These are phyloP conservation scores for Amazona vittata DNA, from an alignment of 2,113 vertebrate genomes.

Conservation along the genomic window DNA sequence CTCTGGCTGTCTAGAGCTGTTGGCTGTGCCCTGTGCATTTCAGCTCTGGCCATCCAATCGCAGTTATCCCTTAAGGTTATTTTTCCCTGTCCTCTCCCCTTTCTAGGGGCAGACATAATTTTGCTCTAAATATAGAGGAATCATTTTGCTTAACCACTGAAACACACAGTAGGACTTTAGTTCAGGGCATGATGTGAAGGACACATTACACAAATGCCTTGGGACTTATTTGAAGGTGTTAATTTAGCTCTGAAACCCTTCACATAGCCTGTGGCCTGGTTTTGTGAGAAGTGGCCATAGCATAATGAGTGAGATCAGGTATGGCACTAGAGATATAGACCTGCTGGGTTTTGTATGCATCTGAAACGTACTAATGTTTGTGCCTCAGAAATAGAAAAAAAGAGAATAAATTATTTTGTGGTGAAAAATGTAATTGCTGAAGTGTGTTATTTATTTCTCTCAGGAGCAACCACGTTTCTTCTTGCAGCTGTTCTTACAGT, in stretches of 20 bases:
- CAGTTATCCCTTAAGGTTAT: not conserved
- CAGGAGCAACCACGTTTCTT: not conserved
- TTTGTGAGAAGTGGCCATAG: not conserved
- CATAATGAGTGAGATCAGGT: not conserved
- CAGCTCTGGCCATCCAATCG: not conserved
- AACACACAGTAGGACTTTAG: not conserved
- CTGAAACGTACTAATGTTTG: not conserved
- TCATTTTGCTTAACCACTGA: not conserved
- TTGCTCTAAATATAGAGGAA: not conserved
- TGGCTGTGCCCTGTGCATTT: not conserved
- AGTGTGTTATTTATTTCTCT: not conserved
- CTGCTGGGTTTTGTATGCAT: not conserved
- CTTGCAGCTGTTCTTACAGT: not conserved
- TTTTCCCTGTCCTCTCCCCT: not conserved
- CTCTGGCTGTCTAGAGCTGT: not conserved
- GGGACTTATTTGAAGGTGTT: not conserved
- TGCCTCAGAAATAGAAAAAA: not conserved
- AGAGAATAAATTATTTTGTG: not conserved
- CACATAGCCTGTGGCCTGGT: rapidly evolving
- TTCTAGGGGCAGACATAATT: not conserved
- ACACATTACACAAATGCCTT: not conserved
- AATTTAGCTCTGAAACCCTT: not conserved
- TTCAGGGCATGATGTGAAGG: not conserved
- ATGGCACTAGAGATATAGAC: not conserved
- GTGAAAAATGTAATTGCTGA: not conserved